These are phyloP conservation scores for Thecocarcelia acutangulata DNA, from an alignment of 2,888 invertebrate genomes.

Conservation along the genomic window DNA sequence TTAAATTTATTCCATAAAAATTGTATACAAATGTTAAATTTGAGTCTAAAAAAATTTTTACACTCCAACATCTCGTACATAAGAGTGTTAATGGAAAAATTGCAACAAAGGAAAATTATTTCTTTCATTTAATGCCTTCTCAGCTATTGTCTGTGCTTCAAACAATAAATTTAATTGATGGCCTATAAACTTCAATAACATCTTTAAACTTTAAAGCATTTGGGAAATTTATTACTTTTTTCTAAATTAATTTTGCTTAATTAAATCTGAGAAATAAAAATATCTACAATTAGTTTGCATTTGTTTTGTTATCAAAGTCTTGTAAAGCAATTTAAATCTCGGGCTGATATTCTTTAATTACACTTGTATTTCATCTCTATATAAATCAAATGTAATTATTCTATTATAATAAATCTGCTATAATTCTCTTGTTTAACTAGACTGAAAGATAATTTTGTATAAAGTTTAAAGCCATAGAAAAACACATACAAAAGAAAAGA, in stretches of 20 bases:
- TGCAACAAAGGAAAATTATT: neutral
- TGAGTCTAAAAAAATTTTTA: too few relatives aligned
- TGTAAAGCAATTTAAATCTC: constrained; percentile 7
- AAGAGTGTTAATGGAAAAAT: too few relatives aligned
- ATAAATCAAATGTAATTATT: neutral
- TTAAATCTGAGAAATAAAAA: neutral
- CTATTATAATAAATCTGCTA: constrained; percentile 25
- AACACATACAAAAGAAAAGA: constrained; percentile 20
- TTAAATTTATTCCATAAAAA: too few relatives aligned
- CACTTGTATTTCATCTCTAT: neutral
- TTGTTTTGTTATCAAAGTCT: constrained; percentile 6
- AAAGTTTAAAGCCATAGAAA: neutral
- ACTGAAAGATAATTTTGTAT: neutral
- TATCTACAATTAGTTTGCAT: constrained; percentile 3
- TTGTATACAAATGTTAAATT: too few relatives aligned
- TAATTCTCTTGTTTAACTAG: constrained; percentile 29
- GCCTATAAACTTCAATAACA: neutral
- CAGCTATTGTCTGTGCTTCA: neutral
- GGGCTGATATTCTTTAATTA: neutral
- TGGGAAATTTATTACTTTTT: neutral
- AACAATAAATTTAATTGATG: neutral
- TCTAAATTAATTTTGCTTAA: constrained; percentile 1
- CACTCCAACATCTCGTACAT: too few relatives aligned
- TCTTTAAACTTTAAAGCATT: neutral
- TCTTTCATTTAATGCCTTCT: neutral